Evolutionary conservation across 2,888 invertebrate species (phyloP).

Genomic region (Agriotes lineatus): DNA sequence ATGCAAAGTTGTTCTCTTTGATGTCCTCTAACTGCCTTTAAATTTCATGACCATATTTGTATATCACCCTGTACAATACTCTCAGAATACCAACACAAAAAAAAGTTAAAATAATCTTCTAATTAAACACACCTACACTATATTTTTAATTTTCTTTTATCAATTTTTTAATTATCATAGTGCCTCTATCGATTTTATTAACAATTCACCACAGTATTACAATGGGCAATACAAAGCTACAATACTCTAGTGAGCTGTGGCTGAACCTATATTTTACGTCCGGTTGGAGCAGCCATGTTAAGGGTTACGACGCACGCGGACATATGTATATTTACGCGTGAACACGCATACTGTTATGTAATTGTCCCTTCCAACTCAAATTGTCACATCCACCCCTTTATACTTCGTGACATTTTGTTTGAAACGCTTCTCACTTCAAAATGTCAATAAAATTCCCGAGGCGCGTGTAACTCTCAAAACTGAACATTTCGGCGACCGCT

Average conservation of each 20-base stretch:
- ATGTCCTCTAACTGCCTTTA: too few species aligned
- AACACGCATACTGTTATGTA: conserved; percentile 48
- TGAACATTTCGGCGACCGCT: conserved; percentile 18
- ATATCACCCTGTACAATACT: too few species aligned
- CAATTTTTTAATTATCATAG: too few species aligned
- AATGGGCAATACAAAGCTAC: conserved; percentile 28
- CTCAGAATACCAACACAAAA: too few species aligned
- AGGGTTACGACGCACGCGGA: conserved; percentile 41
- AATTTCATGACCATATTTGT: too few species aligned
- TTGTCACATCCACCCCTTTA: conserved; percentile 39
- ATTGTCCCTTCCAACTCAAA: conserved; percentile 46
- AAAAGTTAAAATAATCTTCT: too few species aligned
- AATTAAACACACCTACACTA: too few species aligned
- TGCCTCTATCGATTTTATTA: conserved; percentile 7
- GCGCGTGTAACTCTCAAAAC: conserved; percentile 1
- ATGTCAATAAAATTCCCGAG: conserved; percentile 20
- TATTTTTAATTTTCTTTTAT: too few species aligned
- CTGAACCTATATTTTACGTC: conserved; percentile 47
- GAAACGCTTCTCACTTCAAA: conserved; percentile 30
- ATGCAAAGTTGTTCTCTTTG: too few species aligned
- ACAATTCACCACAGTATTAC: conserved; percentile 2
- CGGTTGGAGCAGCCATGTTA: conserved; percentile 42
- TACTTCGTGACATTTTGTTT: conserved; percentile 37
- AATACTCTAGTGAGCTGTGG: conserved; percentile 45
- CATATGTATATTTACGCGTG: conserved; percentile 49